These are phyloP conservation scores for Rattus rattus DNA, from an alignment of 2,113 vertebrate species.

Conservation along the genomic window DNA sequence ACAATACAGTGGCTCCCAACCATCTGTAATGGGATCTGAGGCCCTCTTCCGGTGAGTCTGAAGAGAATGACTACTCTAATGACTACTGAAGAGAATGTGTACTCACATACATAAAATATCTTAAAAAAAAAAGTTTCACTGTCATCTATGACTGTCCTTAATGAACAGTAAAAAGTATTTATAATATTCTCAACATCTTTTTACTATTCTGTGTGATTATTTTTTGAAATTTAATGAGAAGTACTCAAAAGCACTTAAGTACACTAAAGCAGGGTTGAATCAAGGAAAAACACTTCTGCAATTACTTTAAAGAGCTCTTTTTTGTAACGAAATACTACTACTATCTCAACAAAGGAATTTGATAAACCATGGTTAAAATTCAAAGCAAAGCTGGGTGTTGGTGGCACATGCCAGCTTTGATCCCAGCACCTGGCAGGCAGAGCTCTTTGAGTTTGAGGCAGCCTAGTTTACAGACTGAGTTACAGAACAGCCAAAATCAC, in stretches of 20 bases:
- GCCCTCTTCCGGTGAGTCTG: too few relatives aligned
- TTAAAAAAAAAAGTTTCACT: too few relatives aligned
- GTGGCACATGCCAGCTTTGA: too few relatives aligned
- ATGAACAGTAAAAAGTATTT: constrained; percentile 8
- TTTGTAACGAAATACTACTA: background rate
- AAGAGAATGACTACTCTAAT: too few relatives aligned
- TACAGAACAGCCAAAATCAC: background rate
- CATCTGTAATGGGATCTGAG: too few relatives aligned
- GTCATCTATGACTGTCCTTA: constrained; percentile 13
- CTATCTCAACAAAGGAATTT: constrained; percentile 19
- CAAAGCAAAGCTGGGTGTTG: background rate
- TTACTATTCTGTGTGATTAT: background rate
- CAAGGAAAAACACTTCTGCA: constrained; percentile 29
- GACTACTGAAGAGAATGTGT: too few relatives aligned
- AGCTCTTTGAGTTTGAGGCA: too few relatives aligned
- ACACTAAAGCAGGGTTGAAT: background rate
- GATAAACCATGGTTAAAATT: background rate
- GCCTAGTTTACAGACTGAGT: too few relatives aligned
- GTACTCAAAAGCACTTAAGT: constrained; percentile 3
- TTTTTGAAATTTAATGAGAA: background rate
- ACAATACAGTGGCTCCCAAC: too few relatives aligned
- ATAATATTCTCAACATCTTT: constrained; percentile 27
- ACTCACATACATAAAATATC: too few relatives aligned
- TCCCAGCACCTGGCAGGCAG: too few relatives aligned
- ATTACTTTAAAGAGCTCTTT: background rate